These are phyloP conservation scores for Lasioglossum morio DNA, from an alignment of 2,888 invertebrate genomes.

Conservation along the genomic window DNA sequence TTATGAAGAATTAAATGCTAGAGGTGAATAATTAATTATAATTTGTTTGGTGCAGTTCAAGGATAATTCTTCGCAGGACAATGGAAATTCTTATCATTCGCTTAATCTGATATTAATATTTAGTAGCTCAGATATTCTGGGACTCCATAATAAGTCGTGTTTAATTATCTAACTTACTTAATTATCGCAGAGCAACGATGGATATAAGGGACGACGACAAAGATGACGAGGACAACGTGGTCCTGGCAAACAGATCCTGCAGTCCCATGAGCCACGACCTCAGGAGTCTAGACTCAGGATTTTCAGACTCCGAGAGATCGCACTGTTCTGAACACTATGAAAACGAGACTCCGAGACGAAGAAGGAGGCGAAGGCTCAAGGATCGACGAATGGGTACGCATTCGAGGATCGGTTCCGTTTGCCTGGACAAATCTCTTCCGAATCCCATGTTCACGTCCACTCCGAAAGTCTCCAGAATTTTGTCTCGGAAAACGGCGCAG, in stretches of 20 bases:
- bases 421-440: conserved; percentile 61
- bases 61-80: too few species aligned
- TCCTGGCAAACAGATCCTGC: conserved; percentile 58
- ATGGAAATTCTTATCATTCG: too few species aligned
- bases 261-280: conserved; percentile 77
- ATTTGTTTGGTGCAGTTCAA: too few species aligned
- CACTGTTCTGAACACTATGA: conserved; percentile 73
- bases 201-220: conserved; percentile 41
- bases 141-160: neutral
- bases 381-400: conserved; percentile 31
- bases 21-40: too few species aligned
- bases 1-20: neutral
- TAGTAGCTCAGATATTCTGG: neutral
- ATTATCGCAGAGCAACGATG: conserved; percentile 31
- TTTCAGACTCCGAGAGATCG: conserved; percentile 92
- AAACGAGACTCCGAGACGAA: conserved; percentile 58
- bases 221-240: conserved; percentile 19
- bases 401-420: conserved; percentile 26
- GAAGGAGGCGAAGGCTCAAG: conserved; percentile 45
- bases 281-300: conserved; percentile 93
- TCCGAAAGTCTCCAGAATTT: conserved; percentile 71
- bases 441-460: conserved; percentile 79
- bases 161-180: neutral
- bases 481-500: conserved; percentile 19
- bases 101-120: neutral